Conservation (phyloP, 2,888 invertebrate genomes). For the Diogma glabrata region DNA sequence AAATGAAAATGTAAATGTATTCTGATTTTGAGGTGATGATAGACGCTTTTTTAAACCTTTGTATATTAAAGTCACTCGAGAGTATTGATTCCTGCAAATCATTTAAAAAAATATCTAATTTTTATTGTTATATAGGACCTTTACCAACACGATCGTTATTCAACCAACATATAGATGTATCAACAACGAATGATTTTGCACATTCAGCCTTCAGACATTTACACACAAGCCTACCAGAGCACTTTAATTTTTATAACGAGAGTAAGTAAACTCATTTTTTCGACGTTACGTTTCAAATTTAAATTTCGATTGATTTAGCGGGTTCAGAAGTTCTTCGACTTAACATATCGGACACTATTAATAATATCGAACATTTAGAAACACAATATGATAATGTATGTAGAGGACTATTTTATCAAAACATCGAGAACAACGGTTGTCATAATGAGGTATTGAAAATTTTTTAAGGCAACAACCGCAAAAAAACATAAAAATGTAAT, state of each 20-base stretch:
- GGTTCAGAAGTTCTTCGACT: background rate
- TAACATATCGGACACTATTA: background rate
- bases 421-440: background rate
- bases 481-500: too few species aligned
- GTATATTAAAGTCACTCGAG: too few species aligned
- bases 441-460: background rate
- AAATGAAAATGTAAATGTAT: too few species aligned
- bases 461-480: too few species aligned
- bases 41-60: too few species aligned
- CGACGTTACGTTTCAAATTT: too few species aligned
- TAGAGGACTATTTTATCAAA: background rate
- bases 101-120: too few species aligned
- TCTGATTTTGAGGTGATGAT: too few species aligned
- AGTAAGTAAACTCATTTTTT: background rate
- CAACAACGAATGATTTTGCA: constrained; percentile 54
- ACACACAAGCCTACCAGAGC: constrained; percentile 43
- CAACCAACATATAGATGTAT: constrained; percentile 33
- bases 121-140: constrained; percentile 25
- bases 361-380: background rate
- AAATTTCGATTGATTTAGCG: too few species aligned
- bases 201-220: constrained; percentile 68
- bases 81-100: too few species aligned
- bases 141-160: constrained; percentile 21
- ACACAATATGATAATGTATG: constrained; percentile 1
- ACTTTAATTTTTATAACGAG: background rate